Conservation (phyloP, 92 coral and sea anemone species). For the Montipora capitata region DNA sequence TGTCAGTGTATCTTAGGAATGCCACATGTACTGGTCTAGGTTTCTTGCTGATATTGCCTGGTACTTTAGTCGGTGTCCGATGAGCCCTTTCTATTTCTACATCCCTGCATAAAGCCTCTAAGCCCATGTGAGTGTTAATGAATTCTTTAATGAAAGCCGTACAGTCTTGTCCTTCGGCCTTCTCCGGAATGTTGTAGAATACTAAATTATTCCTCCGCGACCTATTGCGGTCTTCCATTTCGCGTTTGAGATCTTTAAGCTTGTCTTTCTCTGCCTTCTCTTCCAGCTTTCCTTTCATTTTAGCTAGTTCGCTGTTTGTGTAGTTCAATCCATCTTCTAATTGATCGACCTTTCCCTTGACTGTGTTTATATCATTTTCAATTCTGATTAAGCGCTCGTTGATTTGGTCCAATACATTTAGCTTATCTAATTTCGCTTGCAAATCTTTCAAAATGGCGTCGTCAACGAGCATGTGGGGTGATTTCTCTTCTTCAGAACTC, state of each 20-base stretch:
- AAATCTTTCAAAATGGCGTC: slow-evolving; percentile 24
- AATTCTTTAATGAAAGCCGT: slow-evolving; percentile 13
- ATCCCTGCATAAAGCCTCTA: too few species aligned
- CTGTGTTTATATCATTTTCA: slow-evolving; percentile 11
- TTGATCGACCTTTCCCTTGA: slow-evolving; percentile 12
- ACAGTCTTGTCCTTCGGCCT: slow-evolving; percentile 32
- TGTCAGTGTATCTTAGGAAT: too few species aligned
- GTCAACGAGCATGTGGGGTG: slow-evolving; percentile 5
- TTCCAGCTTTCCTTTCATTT: slow-evolving; percentile 13
- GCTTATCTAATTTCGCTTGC: slow-evolving; percentile 21
- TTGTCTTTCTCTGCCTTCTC: slow-evolving; percentile 14
- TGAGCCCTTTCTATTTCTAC: too few species aligned
- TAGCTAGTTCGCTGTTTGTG: slow-evolving; percentile 3
- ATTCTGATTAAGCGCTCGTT: slow-evolving; percentile 22
- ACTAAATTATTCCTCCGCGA: slow-evolving; percentile 26
- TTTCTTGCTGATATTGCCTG: too few species aligned
- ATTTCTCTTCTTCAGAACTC: slow-evolving; percentile 2
- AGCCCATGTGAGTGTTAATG: neutral
- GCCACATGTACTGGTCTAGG: too few species aligned
- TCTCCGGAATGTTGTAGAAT: slow-evolving; percentile 45
- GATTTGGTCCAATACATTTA: slow-evolving; percentile 30
- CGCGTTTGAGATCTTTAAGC: slow-evolving; percentile 9
- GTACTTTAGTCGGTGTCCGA: too few species aligned
- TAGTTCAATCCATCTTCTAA: slow-evolving; percentile 22
- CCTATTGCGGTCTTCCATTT: slow-evolving; percentile 32